These are phyloP conservation scores for Corythornis cristatus DNA, from an alignment of 2,113 vertebrate genomes.

Conservation along the genomic window DNA sequence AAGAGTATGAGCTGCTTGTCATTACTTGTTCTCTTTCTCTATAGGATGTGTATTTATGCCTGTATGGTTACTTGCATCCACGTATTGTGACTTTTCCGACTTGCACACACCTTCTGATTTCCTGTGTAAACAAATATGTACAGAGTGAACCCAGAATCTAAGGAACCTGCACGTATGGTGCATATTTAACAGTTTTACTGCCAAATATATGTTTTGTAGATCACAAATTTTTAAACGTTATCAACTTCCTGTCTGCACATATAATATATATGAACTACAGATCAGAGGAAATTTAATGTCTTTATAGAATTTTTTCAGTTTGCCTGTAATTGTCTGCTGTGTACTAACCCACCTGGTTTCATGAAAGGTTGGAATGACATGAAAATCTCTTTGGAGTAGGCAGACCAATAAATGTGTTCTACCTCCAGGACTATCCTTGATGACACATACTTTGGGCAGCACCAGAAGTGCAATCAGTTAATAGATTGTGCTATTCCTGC, in stretches of 20 bases:
- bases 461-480: not conserved
- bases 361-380: not conserved
- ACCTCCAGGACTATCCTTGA: not conserved
- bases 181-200: not conserved
- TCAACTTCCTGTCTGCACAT: not conserved
- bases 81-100: not conserved
- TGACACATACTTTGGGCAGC: fast-evolving
- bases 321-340: not conserved
- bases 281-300: not conserved
- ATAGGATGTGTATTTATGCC: not conserved
- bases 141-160: not conserved
- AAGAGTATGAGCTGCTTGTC: not conserved
- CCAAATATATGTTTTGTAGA: not conserved
- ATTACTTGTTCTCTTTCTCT: not conserved
- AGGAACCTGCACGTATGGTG: not conserved
- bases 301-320: not conserved
- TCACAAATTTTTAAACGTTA: not conserved
- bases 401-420: not conserved
- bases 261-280: not conserved
- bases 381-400: not conserved
- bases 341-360: not conserved
- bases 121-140: not conserved
- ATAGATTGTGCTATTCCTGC: not conserved
- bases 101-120: not conserved
- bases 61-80: not conserved